Evolutionary conservation across 2,888 invertebrate species (phyloP), one percentile per base, ranked within the genome.

Genomic region (Atethmia centrago): DNA sequence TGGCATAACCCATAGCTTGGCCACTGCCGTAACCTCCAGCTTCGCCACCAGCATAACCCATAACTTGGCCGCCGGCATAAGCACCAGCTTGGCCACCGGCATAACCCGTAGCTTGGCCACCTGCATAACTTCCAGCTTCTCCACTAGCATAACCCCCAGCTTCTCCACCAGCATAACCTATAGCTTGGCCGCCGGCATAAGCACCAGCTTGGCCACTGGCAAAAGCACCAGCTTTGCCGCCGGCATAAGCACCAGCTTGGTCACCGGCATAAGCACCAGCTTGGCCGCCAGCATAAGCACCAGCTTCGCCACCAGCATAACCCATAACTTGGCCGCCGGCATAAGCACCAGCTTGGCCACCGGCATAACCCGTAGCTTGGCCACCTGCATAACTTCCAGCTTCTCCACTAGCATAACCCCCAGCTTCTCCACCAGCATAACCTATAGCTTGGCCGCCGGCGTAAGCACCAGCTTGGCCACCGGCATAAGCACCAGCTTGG

Each of bases 191-290:
- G 0, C 66, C 19, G 0, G 31, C 63, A 5, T 40, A 61, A 16
- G 16, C 61, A 10, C 61, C 25, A 2, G 42, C 62, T 25, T 21
- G 2, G 0, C 62, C 42, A 2, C 25, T 12, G 0, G 19, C 19
- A 21, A 8, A 45, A 62, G 16, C 36, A 0, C 0, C 0, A n/a
- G 36, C 36, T 16, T 40, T 9, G 16, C 59, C 59, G 0, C 36
- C 9, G 0, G n/a, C 36, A 2, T 9, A 59, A 9, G 2, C 59
- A 0, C 4, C 4, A 59, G n/a, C 14, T n/a, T 36, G 0, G 0
- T 31, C 21, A 0, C 21, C 36, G 3, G 36, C 58, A 58, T 21
- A 21, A 58, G 12, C 36, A 1, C 7, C 3, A 21, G 31, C 58
- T 14, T 36, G 58, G 8, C 58, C 31, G 3, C 31, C 21, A 0